Base-by-base conservation (phyloP, 2,888 invertebrate genomes). In the Malthinus flaveolus region DNA sequence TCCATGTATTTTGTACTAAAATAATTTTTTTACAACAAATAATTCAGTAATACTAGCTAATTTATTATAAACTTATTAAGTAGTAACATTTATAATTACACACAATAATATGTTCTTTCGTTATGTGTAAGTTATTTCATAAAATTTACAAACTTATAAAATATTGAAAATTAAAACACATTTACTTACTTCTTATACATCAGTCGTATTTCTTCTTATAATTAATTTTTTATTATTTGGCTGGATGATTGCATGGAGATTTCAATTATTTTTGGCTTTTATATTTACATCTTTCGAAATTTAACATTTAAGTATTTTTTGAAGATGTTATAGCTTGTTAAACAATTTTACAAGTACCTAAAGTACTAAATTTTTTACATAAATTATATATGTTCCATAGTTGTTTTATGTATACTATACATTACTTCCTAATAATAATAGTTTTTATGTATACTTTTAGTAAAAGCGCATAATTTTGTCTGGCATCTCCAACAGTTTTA, bases 101-200 rank as follows among this genome's bases (percentile, higher is more conserved):
- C 59, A 59, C 49, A 49, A 49, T 49, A 56, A 44, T 44, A 56
- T 39, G 15, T 49, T 44, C 49, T 49, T 49, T 44, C 48, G 49
- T 48, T 58, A 57, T 48, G 57, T 58, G 57, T 58, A 58, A 53
- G 45, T 55, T 59, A 55, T 51, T 44, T 59, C 49, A 50, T 59
- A 59, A 55, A 59, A 59, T 54, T 59, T 70, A 72, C 68, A 69
- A 71, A 71, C 68, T 71, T 69, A 67, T 69, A 71, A 70, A 70
- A 68, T 71, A 71, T 70, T 67, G 71, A 70, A 69, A 47, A 71
- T 71, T 68, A 68, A 66, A 64, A 64, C 60, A 56, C 61, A 64
- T 66, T 66, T 71, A 73, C 42, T 45, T 71, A 71, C 69, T 39
- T 69, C 69, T 72, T 52, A 50, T 59, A 54, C 50, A 49, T 59